Conservation (phyloP, 2,113 vertebrate species). For the Lamprologus tigripictilis region DNA sequence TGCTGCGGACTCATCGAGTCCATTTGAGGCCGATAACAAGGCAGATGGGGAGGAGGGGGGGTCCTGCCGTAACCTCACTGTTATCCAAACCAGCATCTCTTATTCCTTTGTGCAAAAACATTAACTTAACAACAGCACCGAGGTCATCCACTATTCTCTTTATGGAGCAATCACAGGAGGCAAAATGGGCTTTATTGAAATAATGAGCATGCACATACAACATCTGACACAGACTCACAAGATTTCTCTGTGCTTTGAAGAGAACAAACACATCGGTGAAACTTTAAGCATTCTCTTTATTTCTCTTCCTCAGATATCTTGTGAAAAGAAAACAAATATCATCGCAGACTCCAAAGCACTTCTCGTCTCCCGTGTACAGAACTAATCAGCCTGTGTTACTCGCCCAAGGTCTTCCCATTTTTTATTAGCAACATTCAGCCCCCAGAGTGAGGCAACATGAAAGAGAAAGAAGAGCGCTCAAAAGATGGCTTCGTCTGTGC, state of each 20-base stretch:
- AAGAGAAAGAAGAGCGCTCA: constrained; percentile 33
- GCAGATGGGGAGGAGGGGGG: background rate
- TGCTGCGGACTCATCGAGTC: background rate
- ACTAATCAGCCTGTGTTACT: constrained; percentile 56
- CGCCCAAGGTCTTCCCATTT: constrained; percentile 56
- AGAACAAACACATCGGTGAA: constrained; percentile 66
- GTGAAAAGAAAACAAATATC: constrained; percentile 58
- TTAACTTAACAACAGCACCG: constrained; percentile 54
- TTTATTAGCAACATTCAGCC: constrained; percentile 53
- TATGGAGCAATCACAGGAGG: constrained; percentile 54
- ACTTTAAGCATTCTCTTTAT: constrained; percentile 68
- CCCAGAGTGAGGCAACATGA: constrained; percentile 58
- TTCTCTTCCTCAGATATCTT: constrained; percentile 64
- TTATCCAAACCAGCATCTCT: constrained; percentile 35
- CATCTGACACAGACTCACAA: constrained; percentile 37
- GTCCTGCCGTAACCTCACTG: constrained; percentile 7
- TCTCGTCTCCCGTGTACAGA: constrained; percentile 48
- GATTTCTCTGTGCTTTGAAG: constrained; percentile 57
- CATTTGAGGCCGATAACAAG: constrained; percentile 44
- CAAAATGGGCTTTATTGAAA: constrained; percentile 65
- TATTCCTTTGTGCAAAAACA: constrained; percentile 61
- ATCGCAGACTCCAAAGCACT: constrained; percentile 50
- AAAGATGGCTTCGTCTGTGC: constrained; percentile 40
- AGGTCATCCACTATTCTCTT: constrained; percentile 69
- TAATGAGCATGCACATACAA: constrained; percentile 60